Conservation (phyloP, 2,888 invertebrate genomes). For the Leptopterna dolabrata region DNA sequence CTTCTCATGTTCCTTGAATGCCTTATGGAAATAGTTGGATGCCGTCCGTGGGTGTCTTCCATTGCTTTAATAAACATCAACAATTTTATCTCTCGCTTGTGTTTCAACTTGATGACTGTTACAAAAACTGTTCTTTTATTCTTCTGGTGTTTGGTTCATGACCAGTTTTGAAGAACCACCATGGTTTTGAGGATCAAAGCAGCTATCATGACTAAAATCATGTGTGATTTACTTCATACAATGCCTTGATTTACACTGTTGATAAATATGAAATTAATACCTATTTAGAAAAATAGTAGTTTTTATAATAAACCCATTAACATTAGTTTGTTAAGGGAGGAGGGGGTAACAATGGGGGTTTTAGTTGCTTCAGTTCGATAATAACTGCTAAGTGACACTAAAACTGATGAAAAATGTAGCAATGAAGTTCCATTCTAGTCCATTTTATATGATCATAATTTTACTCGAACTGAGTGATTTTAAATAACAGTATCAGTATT, state of each 20-base stretch:
- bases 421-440: conserved; percentile 35
- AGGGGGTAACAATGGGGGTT: neutral
- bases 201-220: neutral
- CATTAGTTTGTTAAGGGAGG: neutral
- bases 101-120: neutral
- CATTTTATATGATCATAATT: conserved; percentile 29
- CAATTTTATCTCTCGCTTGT: neutral
- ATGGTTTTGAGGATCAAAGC: neutral
- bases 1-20: neutral
- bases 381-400: neutral
- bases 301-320: neutral
- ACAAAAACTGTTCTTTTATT: neutral
- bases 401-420: neutral
- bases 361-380: neutral
- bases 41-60: neutral
- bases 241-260: neutral
- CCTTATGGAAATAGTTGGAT: neutral
- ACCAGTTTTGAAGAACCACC: neutral
- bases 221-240: neutral
- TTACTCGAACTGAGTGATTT: neutral
- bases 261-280: neutral
- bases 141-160: no score
- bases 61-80: neutral
- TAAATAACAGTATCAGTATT: conserved; percentile 40
- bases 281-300: neutral